Percentiles rank a stretch among this genome's conserved stretches.
These are phyloP conservation scores for Thalassoma bifasciatum DNA, from an alignment of 2,113 vertebrate genomes.

Conservation along the genomic window DNA sequence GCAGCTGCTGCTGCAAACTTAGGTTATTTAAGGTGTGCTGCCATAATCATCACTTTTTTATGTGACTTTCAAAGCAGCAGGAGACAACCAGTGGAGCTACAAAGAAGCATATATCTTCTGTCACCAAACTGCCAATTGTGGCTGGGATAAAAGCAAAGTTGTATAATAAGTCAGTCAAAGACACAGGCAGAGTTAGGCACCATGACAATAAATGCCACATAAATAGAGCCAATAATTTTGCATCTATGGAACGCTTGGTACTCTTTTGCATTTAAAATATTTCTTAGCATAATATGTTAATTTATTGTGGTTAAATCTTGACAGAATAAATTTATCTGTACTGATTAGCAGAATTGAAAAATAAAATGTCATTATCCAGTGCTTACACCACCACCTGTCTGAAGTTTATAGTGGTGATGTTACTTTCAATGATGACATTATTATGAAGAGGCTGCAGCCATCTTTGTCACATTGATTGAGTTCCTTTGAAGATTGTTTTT, in stretches of 20 bases:
- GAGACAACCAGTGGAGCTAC: neutral
- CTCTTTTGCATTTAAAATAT: too few relatives aligned
- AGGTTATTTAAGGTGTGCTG: slow-evolving; percentile 3
- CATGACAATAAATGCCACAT: neutral
- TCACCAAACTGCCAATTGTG: neutral
- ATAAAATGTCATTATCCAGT: too few relatives aligned
- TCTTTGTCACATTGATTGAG: too few relatives aligned
- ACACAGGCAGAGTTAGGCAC: neutral
- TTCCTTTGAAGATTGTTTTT: neutral
- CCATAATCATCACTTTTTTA: neutral
- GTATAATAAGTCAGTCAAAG: neutral
- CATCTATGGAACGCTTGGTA: too few relatives aligned
- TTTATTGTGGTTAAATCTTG: too few relatives aligned
- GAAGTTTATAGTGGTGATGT: too few relatives aligned
- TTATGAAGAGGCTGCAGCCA: neutral
- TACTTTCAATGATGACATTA: too few relatives aligned
- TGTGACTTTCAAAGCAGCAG: slow-evolving; percentile 12
- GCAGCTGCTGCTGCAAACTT: neutral
- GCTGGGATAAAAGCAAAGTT: neutral
- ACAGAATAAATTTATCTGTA: too few relatives aligned
- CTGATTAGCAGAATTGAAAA: too few relatives aligned
- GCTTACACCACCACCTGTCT: too few relatives aligned
- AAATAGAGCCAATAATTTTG: too few relatives aligned
- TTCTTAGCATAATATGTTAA: too few relatives aligned
- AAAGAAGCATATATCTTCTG: slow-evolving; percentile 2